Base-by-base conservation (phyloP, 2,888 invertebrate genomes). In the Erpobdella octoculata region DNA sequence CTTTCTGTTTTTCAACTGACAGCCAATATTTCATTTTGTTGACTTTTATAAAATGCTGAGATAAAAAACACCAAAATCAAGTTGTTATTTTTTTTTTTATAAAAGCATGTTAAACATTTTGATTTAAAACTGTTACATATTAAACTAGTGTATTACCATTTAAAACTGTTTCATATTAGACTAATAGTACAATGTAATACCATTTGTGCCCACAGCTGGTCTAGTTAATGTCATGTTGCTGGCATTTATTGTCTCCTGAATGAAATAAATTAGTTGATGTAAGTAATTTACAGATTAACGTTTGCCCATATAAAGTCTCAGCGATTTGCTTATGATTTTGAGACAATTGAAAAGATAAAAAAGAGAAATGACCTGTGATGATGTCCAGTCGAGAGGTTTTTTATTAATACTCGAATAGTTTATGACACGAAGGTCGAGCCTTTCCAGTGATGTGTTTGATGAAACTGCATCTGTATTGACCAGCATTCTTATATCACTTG, bases 141-240 rank as follows among this genome's bases (percentile, higher is more conserved):
- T n/a, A n/a, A n/a, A n/a, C n/a, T n/a, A n/a, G n/a, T n/a, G n/a
- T n/a, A n/a, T n/a, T n/a, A n/a, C n/a, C n/a, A n/a, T n/a, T n/a
- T n/a, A n/a, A 41, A 41, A n/a, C 46, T 15, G n/a, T 12, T 15
- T 41, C n/a, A n/a, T 15, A 41, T 41, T 12, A 41, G 12, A n/a
- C 46, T 53, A 69, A 48, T 69, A 69, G 21, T 69, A 69, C 33
- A 69, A 38, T 4, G 69, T 69, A 2, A 69, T 69, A 5, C 69
- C 69, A 69, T 69, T 69, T 33, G 69, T 69, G 15, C 69, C 69
- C 8, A 69, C 69, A 31, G 69, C 69, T 53, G 69, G 69, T 48
- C 69, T 4, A 15, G 69, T 69, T 15, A 69, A 21, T n/a, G 69
- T 69, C 69, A 69, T 69, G 21, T 41, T 69, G 58, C 69, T 69